phyloP scores from a whole-genome alignment of 2,888 invertebrate genomes.

The Lathronympha strigana region DNA sequence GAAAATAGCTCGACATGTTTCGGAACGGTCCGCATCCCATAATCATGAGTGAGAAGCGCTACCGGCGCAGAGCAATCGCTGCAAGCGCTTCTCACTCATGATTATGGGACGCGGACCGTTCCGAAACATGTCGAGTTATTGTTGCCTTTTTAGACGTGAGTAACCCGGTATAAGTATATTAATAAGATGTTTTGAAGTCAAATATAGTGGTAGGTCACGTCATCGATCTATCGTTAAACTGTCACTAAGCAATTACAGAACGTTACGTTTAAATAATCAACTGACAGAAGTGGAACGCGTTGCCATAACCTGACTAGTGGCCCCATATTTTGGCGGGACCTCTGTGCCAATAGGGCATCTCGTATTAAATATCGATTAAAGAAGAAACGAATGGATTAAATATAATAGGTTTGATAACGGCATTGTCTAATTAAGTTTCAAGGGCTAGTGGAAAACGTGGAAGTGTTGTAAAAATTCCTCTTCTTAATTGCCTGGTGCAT shows the following conservation, averaged over 20 bases:
- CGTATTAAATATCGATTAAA: slow-evolving; percentile 30
- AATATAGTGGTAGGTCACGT: not conserved
- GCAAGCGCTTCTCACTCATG: no score
- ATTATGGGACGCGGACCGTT: no score
- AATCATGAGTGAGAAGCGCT: no score
- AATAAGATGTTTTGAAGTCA: no score
- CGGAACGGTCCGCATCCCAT: no score
- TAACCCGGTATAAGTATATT: not conserved
- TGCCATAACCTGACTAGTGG: slow-evolving; percentile 5
- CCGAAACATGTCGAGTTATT: no score
- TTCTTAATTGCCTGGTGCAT: slow-evolving; percentile 2
- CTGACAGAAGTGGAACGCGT: not conserved
- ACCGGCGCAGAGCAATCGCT: no score
- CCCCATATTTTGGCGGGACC: not conserved
- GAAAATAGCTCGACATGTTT: no score
- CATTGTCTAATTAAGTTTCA: not conserved
- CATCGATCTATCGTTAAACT: not conserved
- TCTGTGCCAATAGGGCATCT: slow-evolving; percentile 24
- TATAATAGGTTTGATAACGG: slow-evolving; percentile 19
- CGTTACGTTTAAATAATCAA: slow-evolving; percentile 15
- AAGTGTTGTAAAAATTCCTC: slow-evolving; percentile 18
- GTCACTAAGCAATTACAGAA: not conserved
- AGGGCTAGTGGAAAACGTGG: slow-evolving; percentile 3
- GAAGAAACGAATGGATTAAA: slow-evolving; percentile 1
- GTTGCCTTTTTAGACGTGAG: no score